Conservation (phyloP, 2,888 invertebrate species). For the Dryobotodes eremita region DNA sequence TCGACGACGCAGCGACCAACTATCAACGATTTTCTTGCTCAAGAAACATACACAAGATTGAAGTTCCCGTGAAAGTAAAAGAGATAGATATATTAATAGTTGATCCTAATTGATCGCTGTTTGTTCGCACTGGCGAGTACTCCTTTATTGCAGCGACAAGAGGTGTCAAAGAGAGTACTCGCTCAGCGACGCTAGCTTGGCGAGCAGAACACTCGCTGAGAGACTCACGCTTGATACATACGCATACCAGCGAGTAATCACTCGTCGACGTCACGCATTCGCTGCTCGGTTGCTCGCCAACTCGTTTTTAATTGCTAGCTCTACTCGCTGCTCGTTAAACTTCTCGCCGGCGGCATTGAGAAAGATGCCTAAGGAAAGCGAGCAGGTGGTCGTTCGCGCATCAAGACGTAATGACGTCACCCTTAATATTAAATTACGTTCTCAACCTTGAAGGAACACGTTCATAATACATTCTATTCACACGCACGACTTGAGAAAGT, state of each 20-base stretch:
- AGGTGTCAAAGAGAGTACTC: background rate
- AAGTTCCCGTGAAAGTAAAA: background rate
- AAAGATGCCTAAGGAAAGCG: background rate
- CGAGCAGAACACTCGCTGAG: background rate
- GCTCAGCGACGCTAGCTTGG: background rate
- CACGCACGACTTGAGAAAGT: conserved; percentile 26
- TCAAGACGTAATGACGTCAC: conserved; percentile 41
- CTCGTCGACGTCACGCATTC: background rate
- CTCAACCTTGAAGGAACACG: conserved; percentile 32
- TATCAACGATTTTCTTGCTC: background rate
- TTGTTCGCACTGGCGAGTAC: background rate
- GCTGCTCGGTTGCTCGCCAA: background rate
- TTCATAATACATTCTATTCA: conserved; percentile 28
- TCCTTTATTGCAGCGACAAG: background rate
- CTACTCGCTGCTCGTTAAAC: background rate
- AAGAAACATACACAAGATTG: background rate
- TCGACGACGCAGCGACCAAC: background rate
- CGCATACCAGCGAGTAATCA: background rate
- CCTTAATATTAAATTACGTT: conserved; percentile 40
- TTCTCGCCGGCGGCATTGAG: background rate
- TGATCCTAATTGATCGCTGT: background rate
- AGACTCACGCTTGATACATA: background rate
- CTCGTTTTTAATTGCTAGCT: background rate
- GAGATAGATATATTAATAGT: no score
- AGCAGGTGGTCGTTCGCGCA: conserved; percentile 33